Conservation (phyloP, 1,140 invertebrate genomes). For the Reticulitermes speratus region DNA sequence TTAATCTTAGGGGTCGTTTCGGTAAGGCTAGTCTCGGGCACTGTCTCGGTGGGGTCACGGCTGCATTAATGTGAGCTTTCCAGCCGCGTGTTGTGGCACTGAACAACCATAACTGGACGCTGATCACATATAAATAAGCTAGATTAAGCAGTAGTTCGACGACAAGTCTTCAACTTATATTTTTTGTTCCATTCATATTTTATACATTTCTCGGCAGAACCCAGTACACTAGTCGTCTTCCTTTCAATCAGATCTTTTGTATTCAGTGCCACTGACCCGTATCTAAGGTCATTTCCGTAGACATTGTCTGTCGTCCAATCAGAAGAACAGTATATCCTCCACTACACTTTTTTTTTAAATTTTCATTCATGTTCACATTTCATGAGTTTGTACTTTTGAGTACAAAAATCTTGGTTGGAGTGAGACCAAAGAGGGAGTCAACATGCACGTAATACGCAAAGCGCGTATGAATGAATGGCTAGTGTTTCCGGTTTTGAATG, state of each 20-base stretch:
- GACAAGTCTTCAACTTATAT: too few species aligned
- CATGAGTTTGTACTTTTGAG: background rate
- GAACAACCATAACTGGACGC: too few species aligned
- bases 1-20: too few species aligned
- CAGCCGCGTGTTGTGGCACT: too few species aligned
- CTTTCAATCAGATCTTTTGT: background rate
- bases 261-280: background rate
- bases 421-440: background rate
- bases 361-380: background rate
- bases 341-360: background rate
- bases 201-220: background rate
- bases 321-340: background rate
- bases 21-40: too few species aligned
- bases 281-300: background rate
- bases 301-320: background rate
- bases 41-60: too few species aligned
- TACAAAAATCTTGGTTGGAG: background rate
- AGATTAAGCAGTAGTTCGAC: too few species aligned
- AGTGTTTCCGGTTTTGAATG: background rate
- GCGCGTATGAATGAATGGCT: background rate
- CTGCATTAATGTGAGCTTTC: too few species aligned
- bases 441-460: background rate
- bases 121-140: too few species aligned
- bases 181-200: too few species aligned
- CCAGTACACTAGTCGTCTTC: background rate